phyloP scores from a whole-genome alignment of 2,888 invertebrate genomes.

The Xestia rhomboidea region DNA sequence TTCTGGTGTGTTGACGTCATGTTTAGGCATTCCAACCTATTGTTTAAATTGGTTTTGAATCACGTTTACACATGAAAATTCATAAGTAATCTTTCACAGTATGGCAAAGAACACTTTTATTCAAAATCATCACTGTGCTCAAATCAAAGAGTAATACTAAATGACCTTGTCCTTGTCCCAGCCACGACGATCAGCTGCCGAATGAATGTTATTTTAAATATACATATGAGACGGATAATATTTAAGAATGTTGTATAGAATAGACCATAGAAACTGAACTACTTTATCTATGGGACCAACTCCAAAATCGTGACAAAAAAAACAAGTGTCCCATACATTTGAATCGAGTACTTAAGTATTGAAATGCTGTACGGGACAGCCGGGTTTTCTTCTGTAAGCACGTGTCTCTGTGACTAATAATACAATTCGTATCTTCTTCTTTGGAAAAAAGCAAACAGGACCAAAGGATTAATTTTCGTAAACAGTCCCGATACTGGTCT shows the following conservation, averaged over 20 bases:
- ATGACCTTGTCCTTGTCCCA: neutral
- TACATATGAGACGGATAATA: neutral
- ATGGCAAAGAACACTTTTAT: neutral
- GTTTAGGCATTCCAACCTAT: neutral
- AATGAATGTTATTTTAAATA: neutral
- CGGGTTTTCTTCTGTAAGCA: neutral
- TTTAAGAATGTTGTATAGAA: neutral
- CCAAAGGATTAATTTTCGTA: slow-evolving; percentile 8
- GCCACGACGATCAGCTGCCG: neutral
- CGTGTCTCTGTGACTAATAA: neutral
- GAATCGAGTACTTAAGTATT: neutral
- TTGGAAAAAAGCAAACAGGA: neutral
- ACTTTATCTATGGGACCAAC: neutral
- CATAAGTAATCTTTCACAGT: neutral
- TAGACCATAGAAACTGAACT: neutral
- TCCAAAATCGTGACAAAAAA: neutral
- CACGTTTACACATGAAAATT: neutral
- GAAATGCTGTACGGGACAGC: neutral
- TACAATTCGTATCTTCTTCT: neutral
- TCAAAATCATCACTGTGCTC: neutral
- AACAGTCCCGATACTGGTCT: neutral
- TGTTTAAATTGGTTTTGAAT: neutral
- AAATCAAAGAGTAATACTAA: neutral
- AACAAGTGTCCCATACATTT: neutral
- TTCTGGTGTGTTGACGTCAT: neutral